These are phyloP conservation scores for Helicoverpa zea DNA, from an alignment of 1,140 invertebrate genomes.

Conservation along the genomic window DNA sequence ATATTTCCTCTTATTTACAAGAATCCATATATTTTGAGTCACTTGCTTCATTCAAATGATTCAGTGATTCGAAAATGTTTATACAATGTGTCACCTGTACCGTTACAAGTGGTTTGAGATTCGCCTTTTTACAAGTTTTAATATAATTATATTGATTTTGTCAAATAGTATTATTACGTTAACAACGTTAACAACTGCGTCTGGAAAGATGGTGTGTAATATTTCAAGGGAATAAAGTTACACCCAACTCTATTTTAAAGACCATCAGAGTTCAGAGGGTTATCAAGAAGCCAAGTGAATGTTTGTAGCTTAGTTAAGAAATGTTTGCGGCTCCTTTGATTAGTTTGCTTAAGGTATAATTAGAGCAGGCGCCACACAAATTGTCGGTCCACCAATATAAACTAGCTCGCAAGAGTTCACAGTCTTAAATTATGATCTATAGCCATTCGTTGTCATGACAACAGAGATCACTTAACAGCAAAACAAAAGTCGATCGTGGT, in stretches of 20 bases:
- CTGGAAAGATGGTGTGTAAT: too few relatives aligned
- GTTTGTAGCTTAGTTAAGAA: background rate
- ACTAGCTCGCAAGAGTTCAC: background rate
- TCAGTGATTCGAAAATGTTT: background rate
- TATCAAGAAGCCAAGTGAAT: too few relatives aligned
- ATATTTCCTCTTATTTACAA: background rate
- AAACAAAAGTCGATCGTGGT: too few relatives aligned
- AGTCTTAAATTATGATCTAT: slow-evolving; percentile 1
- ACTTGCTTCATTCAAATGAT: background rate
- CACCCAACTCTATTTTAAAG: too few relatives aligned
- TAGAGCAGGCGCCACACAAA: background rate
- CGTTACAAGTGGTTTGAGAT: too few relatives aligned
- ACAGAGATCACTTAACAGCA: background rate
- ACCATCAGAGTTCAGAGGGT: too few relatives aligned
- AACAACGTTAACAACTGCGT: too few relatives aligned
- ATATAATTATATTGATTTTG: too few relatives aligned
- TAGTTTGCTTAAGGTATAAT: background rate
- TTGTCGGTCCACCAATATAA: background rate
- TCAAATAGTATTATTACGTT: too few relatives aligned
- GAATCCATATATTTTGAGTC: background rate
- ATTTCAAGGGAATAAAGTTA: too few relatives aligned
- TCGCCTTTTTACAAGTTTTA: too few relatives aligned
- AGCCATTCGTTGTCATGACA: background rate
- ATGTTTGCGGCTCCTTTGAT: background rate
- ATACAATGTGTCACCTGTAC: background rate